Evolutionary conservation across 23 tunicate genomes (phyloP).

Genomic region (Pegea sp.): DNA sequence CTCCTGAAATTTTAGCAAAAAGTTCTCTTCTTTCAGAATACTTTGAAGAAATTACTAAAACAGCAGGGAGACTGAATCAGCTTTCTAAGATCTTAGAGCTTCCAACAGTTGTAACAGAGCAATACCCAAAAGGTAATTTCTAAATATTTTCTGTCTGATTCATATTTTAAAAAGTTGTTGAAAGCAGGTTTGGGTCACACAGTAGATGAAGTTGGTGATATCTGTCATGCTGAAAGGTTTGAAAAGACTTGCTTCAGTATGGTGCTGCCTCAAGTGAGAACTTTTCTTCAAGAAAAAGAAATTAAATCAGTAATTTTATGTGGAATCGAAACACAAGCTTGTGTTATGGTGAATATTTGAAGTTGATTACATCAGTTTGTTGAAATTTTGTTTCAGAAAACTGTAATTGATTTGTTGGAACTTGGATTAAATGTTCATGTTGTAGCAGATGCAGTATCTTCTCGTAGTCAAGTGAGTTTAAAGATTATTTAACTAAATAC

Average conservation of each 20-base stretch:
- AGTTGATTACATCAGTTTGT: too few species aligned
- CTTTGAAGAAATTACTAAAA: constrained; percentile 45
- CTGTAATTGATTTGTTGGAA: constrained; percentile 59
- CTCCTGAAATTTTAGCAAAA: too few species aligned
- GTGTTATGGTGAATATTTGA: constrained; percentile 30
- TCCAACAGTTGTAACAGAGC: constrained; percentile 78
- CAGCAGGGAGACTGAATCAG: constrained; percentile 45
- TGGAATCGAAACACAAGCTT: constrained; percentile 95
- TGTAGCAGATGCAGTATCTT: constrained; percentile 90
- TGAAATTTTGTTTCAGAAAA: constrained; percentile 19
- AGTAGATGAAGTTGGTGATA: constrained; percentile 61
- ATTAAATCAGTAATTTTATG: constrained; percentile 51
- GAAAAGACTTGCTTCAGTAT: constrained; percentile 81
- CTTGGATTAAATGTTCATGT: constrained; percentile 65
- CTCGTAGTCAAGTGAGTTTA: constrained; percentile 39
- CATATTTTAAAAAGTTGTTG: background rate
- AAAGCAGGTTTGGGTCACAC: constrained; percentile 67
- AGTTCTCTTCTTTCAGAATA: constrained; percentile 20
- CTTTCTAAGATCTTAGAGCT: constrained; percentile 40
- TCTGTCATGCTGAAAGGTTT: constrained; percentile 61
- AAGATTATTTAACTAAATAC: background rate
- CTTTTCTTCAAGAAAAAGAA: constrained; percentile 12
- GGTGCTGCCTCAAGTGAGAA: constrained; percentile 51
- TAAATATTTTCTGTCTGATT: background rate
- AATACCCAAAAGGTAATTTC: constrained; percentile 67